Evolutionary conservation across 2,888 invertebrate species (phyloP).

Genomic region (Silvanus unidentatus): DNA sequence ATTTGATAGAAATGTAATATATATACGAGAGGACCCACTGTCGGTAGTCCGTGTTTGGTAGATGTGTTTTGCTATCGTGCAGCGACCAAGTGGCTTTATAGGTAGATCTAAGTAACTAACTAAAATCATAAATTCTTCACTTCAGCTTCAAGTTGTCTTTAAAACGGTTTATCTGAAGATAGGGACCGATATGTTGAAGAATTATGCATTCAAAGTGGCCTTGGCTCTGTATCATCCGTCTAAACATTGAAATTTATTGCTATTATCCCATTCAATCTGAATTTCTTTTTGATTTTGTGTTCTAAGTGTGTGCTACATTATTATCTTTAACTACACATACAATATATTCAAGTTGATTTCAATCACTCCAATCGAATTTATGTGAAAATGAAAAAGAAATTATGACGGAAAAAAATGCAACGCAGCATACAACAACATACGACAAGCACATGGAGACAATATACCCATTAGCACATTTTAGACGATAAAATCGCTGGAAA

Average conservation of each 20-base stretch:
- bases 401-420: no score
- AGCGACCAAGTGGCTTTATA: conserved; percentile 14
- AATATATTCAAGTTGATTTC: no score
- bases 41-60: neutral
- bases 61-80: conserved; percentile 5
- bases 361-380: no score
- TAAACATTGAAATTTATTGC: conserved; percentile 36
- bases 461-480: neutral
- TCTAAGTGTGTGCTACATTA: no score
- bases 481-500: no score
- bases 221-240: conserved; percentile 32
- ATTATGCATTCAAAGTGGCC: conserved; percentile 39
- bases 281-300: conserved; percentile 18
- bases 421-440: neutral
- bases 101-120: conserved; percentile 30
- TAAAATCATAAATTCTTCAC: conserved; percentile 39
- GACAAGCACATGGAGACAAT: neutral
- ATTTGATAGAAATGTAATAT: conserved; percentile 8
- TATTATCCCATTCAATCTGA: conserved; percentile 36
- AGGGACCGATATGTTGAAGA: conserved; percentile 36
- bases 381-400: no score
- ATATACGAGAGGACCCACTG: conserved; percentile 4
- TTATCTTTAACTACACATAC: no score
- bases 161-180: conserved; percentile 39
- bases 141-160: conserved; percentile 36